These are phyloP conservation scores for Oligia fasciuncula DNA, from an alignment of 2,888 invertebrate genomes.

Conservation along the genomic window DNA sequence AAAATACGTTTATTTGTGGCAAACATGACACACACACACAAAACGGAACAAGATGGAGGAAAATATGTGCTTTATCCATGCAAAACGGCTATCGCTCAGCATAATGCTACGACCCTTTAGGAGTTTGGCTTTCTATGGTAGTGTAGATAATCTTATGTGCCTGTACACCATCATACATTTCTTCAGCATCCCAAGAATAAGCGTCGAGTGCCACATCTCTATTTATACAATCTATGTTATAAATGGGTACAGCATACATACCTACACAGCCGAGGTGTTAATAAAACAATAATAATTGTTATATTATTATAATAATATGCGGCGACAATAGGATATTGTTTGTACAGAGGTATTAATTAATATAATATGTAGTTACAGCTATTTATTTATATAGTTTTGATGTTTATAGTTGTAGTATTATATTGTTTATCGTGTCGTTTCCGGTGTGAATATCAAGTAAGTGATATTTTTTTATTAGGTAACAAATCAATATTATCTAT, in stretches of 20 bases:
- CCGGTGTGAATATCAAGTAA: not conserved
- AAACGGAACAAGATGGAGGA: too few species aligned
- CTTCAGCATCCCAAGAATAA: not conserved
- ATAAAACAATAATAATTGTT: slow-evolving; percentile 51
- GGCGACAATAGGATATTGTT: slow-evolving; percentile 43
- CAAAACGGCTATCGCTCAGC: too few species aligned
- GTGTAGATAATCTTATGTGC: not conserved
- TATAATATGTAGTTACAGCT: not conserved
- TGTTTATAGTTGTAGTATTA: not conserved
- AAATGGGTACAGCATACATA: not conserved
- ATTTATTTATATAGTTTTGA: slow-evolving; percentile 9
- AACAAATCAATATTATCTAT: not conserved
- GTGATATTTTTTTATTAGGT: not conserved
- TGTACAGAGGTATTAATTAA: slow-evolving; percentile 29
- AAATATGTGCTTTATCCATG: too few species aligned
- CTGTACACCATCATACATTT: not conserved
- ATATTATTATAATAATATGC: slow-evolving; percentile 45
- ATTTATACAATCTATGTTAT: not conserved
- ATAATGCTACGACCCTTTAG: too few species aligned
- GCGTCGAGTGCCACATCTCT: not conserved
- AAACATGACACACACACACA: too few species aligned
- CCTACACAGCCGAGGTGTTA: slow-evolving; percentile 38
- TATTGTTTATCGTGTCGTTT: slow-evolving; percentile 13
- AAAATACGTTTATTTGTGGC: too few species aligned
- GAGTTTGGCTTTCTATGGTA: not conserved